phyloP scores from a whole-genome alignment of 2,888 invertebrate genomes.

The Ischnura elegans region DNA sequence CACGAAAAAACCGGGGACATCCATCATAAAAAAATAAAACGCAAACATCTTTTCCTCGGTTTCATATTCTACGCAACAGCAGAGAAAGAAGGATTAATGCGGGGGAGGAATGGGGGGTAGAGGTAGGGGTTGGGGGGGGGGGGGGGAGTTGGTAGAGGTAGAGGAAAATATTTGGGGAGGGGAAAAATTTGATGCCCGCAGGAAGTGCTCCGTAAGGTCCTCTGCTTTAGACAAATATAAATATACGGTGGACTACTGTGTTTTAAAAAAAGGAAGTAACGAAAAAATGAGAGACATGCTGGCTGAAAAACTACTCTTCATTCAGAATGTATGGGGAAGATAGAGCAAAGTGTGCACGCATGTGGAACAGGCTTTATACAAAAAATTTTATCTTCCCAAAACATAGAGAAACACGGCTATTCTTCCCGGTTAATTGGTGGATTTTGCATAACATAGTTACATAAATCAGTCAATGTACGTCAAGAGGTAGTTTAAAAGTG shows the following conservation, averaged over 20 bases:
- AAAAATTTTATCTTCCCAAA: not conserved
- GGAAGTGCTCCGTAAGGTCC: not conserved
- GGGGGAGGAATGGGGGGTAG: not conserved
- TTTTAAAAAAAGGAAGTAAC: not conserved
- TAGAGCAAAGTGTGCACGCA: no score
- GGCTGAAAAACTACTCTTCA: not conserved
- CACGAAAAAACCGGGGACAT: not conserved
- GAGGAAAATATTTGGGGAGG: not conserved
- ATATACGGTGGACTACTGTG: not conserved
- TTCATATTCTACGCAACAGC: not conserved
- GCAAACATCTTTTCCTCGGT: not conserved
- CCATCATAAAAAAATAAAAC: not conserved
- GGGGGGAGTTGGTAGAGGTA: not conserved
- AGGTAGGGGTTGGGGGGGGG: not conserved
- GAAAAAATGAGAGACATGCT: not conserved
- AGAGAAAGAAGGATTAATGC: not conserved
- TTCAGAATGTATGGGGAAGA: no score
- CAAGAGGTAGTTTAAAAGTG: no score
- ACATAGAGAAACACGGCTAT: no score
- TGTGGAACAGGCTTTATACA: not conserved
- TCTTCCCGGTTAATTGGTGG: no score
- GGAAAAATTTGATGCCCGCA: not conserved
- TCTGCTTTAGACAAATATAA: not conserved
- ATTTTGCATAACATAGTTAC: no score
- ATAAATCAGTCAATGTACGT: no score